Percentiles rank a stretch among this genome's conserved stretches.
Conservation (phyloP, 2,113 vertebrate species). For the Sylvilagus bachmani region DNA sequence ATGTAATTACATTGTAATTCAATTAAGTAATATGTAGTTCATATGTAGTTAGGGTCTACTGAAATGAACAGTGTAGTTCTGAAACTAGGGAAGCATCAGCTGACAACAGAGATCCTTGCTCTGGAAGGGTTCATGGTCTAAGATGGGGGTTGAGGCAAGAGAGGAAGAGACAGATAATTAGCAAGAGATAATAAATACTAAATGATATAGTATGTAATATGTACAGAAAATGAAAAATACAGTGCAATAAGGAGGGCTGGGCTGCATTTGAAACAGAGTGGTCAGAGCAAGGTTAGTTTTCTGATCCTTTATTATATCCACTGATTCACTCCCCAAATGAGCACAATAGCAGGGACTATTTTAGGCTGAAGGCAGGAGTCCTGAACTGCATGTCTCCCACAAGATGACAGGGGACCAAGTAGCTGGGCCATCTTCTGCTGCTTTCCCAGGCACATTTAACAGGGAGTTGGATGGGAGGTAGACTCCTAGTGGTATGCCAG, state of each 20-base stretch:
- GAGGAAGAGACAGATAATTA: not conserved
- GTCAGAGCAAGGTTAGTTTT: not conserved
- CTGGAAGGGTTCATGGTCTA: not conserved
- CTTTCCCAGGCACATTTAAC: too few relatives aligned
- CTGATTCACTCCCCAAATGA: too few relatives aligned
- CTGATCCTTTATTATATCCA: not conserved
- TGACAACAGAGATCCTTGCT: not conserved
- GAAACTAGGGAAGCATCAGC: not conserved
- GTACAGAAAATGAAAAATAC: not conserved
- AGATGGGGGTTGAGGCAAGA: not conserved
- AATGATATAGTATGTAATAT: not conserved
- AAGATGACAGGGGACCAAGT: too few relatives aligned
- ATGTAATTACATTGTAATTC: too few relatives aligned
- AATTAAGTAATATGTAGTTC: not conserved
- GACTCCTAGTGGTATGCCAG: too few relatives aligned
- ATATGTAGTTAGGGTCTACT: not conserved
- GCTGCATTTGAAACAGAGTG: not conserved
- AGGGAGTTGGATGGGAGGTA: too few relatives aligned
- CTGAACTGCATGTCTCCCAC: too few relatives aligned
- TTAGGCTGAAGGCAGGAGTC: too few relatives aligned
- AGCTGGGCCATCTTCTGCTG: too few relatives aligned
- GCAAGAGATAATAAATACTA: not conserved
- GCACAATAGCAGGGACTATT: too few relatives aligned
- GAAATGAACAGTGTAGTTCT: not conserved
- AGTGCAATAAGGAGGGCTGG: not conserved